Evolutionary conservation across 2,888 invertebrate genomes (phyloP).

Genomic region (Alsophila aescularia): DNA sequence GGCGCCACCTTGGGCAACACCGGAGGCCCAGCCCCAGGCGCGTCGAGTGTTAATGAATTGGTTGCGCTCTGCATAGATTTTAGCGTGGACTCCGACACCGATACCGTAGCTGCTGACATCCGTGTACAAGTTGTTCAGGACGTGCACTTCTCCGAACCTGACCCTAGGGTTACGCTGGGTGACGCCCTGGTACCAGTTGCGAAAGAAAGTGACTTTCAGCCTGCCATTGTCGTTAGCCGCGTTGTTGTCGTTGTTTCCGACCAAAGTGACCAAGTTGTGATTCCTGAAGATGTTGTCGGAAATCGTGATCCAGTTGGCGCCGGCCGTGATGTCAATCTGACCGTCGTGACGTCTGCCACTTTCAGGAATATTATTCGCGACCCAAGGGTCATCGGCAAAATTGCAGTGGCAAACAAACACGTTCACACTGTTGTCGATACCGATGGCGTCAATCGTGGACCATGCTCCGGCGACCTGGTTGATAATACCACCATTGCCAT

Average conservation of each 20-base stretch:
- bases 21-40: slow-evolving; percentile 19
- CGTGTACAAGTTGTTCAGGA: slow-evolving; percentile 33
- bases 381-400: slow-evolving; percentile 27
- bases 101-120: slow-evolving; percentile 21
- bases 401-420: slow-evolving; percentile 25
- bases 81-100: slow-evolving; percentile 20
- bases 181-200: slow-evolving; percentile 31
- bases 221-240: not conserved
- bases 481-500: slow-evolving; percentile 29
- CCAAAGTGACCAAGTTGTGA: slow-evolving; percentile 13
- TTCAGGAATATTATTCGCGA: not conserved
- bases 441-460: slow-evolving; percentile 22
- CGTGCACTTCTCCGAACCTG: slow-evolving; percentile 33
- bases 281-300: slow-evolving; percentile 26
- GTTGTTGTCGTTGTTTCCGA: slow-evolving; percentile 16
- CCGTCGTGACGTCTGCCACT: slow-evolving; percentile 23
- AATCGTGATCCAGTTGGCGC: slow-evolving; percentile 11
- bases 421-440: not conserved
- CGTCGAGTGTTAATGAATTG: slow-evolving; percentile 22
- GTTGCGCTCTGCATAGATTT: slow-evolving; percentile 27
- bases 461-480: slow-evolving; percentile 15
- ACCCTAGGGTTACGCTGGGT: slow-evolving; percentile 30
- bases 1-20: not conserved
- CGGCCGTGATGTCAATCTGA: slow-evolving; percentile 15
- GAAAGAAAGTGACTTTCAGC: slow-evolving; percentile 19